Conservation (phyloP, 2,888 invertebrate species). For the Cerastis leucographa region DNA sequence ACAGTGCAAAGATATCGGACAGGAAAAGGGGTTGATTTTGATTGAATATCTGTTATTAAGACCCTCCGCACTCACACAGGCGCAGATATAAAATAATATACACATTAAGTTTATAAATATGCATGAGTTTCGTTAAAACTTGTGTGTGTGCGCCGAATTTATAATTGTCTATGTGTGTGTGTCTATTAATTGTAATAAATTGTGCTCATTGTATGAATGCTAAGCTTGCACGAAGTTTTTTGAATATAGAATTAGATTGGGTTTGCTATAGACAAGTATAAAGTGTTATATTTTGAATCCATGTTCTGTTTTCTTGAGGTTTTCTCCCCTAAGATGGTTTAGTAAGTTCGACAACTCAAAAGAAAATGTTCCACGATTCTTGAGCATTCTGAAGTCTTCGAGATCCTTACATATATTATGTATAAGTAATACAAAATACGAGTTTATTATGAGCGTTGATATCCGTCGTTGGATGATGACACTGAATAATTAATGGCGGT, state of each 20-base stretch:
- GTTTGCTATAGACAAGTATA: slow-evolving; percentile 5
- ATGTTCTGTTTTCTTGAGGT: background rate
- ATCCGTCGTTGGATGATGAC: slow-evolving; percentile 77
- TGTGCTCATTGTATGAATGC: slow-evolving; percentile 67
- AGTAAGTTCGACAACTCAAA: background rate
- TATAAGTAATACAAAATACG: slow-evolving; percentile 57
- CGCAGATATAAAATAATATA: slow-evolving; percentile 88
- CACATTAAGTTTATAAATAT: slow-evolving; percentile 89
- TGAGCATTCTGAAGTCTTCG: slow-evolving; percentile 34
- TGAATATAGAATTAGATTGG: slow-evolving; percentile 37
- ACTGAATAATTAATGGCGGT: slow-evolving; percentile 84
- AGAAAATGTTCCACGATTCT: slow-evolving; percentile 13
- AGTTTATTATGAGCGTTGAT: slow-evolving; percentile 67
- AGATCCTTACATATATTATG: slow-evolving; percentile 38
- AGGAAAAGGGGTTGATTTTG: slow-evolving; percentile 89
- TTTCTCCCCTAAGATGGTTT: background rate
- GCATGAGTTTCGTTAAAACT: slow-evolving; percentile 88
- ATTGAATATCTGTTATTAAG: slow-evolving; percentile 91
- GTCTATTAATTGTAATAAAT: slow-evolving; percentile 69
- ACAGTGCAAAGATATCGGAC: slow-evolving; percentile 88
- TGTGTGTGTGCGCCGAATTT: slow-evolving; percentile 79
- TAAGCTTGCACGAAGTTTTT: slow-evolving; percentile 49
- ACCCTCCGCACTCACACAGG: slow-evolving; percentile 84
- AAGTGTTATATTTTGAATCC: slow-evolving; percentile 41
- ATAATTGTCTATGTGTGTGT: slow-evolving; percentile 69